A percentile compares a stretch with the other conserved stretches of the same genome.
Evolutionary conservation across 2,888 invertebrate species (phyloP).

Genomic region (Archips crataeganus): DNA sequence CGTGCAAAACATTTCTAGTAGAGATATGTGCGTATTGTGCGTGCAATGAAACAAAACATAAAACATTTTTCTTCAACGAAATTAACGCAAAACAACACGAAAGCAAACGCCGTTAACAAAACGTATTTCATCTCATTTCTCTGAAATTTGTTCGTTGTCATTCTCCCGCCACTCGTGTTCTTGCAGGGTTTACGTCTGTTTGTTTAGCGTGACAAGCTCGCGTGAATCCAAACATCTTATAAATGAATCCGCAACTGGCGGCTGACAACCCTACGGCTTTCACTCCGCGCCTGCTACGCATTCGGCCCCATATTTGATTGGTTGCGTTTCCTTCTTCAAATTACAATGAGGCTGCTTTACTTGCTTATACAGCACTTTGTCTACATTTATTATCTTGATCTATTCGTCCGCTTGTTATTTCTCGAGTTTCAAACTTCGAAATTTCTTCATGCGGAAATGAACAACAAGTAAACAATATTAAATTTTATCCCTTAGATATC

Average conservation of each 20-base stretch:
- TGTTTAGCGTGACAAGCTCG: slow-evolving; percentile 40
- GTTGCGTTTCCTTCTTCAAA: slow-evolving; percentile 33
- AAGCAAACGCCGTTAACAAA: slow-evolving; percentile 12
- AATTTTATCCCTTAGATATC: slow-evolving; percentile 12
- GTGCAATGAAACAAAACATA: not conserved
- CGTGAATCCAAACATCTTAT: slow-evolving; percentile 40
- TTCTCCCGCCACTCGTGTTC: slow-evolving; percentile 37
- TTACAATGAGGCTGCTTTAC: slow-evolving; percentile 26
- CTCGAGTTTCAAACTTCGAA: slow-evolving; percentile 28
- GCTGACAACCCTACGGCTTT: slow-evolving; percentile 38
- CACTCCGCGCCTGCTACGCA: slow-evolving; percentile 25
- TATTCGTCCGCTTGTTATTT: slow-evolving; percentile 35
- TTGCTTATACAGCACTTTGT: slow-evolving; percentile 16
- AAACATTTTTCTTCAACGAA: not conserved
- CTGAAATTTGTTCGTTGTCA: slow-evolving; percentile 32
- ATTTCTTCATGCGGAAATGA: slow-evolving; percentile 23
- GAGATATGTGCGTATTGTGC: not conserved
- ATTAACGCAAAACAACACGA: slow-evolving; percentile 21
- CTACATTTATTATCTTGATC: slow-evolving; percentile 27
- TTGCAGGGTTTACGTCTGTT: slow-evolving; percentile 34
- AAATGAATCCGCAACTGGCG: slow-evolving; percentile 40
- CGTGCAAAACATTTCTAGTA: not conserved
- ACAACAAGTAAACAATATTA: slow-evolving; percentile 34
- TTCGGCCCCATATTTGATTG: slow-evolving; percentile 33
- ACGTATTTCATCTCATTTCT: slow-evolving; percentile 25